These are phyloP conservation scores for Geophilus truncorum DNA, from an alignment of 2,888 invertebrate species.

Conservation along the genomic window DNA sequence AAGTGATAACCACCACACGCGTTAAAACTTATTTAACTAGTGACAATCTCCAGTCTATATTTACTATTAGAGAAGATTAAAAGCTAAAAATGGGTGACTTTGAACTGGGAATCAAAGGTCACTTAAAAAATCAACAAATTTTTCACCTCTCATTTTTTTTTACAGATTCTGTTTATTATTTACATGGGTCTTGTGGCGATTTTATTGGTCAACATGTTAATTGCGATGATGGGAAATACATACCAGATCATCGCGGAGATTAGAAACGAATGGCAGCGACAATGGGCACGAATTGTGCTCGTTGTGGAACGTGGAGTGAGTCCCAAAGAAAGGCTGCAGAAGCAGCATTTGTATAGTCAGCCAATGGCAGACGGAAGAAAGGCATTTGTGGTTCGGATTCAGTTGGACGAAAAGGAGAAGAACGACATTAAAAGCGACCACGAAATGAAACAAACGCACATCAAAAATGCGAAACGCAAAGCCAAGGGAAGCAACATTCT, in stretches of 20 bases:
- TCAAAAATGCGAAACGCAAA: slow-evolving; percentile 69
- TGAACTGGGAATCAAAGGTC: no score
- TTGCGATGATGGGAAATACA: slow-evolving; percentile 99
- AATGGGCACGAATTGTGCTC: slow-evolving; percentile 96
- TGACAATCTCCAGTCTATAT: no score
- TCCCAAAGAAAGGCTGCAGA: slow-evolving; percentile 75
- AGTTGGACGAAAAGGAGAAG: slow-evolving; percentile 75
- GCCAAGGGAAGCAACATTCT: slow-evolving; percentile 36
- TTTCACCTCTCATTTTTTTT: no score
- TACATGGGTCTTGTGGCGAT: slow-evolving; percentile 97
- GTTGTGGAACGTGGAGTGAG: slow-evolving; percentile 96
- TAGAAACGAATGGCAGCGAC: slow-evolving; percentile 93
- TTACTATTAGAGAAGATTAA: no score
- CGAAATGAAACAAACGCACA: slow-evolving; percentile 82
- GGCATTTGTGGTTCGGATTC: slow-evolving; percentile 78
- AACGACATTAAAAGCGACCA: slow-evolving; percentile 90
- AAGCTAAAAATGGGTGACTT: no score
- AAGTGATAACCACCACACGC: no score
- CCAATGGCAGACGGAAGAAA: slow-evolving; percentile 84
- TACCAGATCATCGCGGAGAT: slow-evolving; percentile 97
- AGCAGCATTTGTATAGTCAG: slow-evolving; percentile 86
- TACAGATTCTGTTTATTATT: slow-evolving; percentile 71
- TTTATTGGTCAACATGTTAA: slow-evolving; percentile 92
- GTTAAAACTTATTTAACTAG: no score
- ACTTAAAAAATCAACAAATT: no score